phyloP scores from a whole-genome alignment of 2,113 vertebrate genomes.

The Ranitomeya variabilis region DNA sequence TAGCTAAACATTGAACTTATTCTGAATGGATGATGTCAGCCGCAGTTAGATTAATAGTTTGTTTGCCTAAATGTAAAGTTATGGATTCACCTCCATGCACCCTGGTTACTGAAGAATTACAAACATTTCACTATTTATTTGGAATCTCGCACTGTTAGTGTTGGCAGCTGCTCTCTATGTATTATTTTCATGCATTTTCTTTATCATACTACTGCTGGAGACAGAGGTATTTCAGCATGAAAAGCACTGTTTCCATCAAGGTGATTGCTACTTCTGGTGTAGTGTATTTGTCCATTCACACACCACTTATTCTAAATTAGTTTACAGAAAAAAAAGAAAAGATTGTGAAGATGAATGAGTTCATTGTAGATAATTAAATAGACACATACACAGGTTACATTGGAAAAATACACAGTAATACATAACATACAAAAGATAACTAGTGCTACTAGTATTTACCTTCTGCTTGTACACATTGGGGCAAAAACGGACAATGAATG shows the following conservation, averaged over 20 bases:
- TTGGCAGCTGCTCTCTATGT: neutral
- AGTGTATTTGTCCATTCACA: slow-evolving; percentile 19
- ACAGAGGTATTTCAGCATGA: slow-evolving; percentile 12
- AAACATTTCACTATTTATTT: slow-evolving; percentile 46
- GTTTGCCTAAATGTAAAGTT: slow-evolving; percentile 46
- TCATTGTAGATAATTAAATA: neutral
- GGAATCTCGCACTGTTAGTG: slow-evolving; percentile 20
- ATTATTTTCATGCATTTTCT: slow-evolving; percentile 39
- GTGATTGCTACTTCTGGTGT: slow-evolving; percentile 15
- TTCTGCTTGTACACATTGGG: no score
- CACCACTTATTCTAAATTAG: slow-evolving; percentile 17
- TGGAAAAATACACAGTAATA: slow-evolving; percentile 14
- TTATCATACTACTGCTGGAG: neutral
- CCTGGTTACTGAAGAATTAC: slow-evolving; percentile 31
- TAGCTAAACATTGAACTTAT: slow-evolving; percentile 11
- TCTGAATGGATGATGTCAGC: slow-evolving; percentile 36
- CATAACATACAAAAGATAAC: neutral
- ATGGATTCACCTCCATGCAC: slow-evolving; percentile 27
- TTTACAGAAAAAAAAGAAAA: slow-evolving; percentile 33
- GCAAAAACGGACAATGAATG: no score
- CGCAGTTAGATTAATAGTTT: slow-evolving; percentile 44
- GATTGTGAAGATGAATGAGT: slow-evolving; percentile 28
- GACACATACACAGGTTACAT: neutral
- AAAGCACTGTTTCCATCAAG: slow-evolving; percentile 10
- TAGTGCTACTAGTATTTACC: no score